Evolutionary conservation across 2,113 vertebrate species (phyloP).

Genomic region (Cisticola juncidis): DNA sequence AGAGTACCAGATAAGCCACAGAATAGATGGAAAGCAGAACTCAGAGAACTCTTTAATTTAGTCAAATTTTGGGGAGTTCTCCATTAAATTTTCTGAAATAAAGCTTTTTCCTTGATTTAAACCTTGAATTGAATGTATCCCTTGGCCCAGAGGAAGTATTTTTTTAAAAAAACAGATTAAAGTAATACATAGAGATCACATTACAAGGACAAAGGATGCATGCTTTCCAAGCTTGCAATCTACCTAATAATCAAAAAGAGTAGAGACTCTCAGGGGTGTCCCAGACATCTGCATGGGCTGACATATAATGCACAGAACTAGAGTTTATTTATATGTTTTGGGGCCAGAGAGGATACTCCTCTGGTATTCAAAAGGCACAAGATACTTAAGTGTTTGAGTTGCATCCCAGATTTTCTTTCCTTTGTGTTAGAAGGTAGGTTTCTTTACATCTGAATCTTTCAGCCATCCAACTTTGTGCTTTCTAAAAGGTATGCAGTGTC

Average conservation of each 20-base stretch:
- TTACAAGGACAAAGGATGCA: neutral
- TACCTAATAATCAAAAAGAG: neutral
- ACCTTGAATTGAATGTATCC: neutral
- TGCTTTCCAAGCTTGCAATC: neutral
- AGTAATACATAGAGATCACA: neutral
- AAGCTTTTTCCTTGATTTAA: neutral
- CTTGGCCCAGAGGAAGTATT: neutral
- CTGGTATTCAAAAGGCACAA: neutral
- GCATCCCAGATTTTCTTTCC: neutral
- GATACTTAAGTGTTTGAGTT: neutral
- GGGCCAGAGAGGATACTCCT: neutral
- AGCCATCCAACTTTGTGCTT: neutral
- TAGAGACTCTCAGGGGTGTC: neutral
- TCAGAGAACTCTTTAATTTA: neutral
- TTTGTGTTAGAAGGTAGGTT: neutral
- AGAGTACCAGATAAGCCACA: neutral
- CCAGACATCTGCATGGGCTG: neutral
- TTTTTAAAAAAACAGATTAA: neutral
- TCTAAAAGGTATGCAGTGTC: neutral
- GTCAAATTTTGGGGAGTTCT: neutral
- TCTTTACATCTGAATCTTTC: neutral
- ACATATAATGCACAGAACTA: neutral
- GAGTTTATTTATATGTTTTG: neutral
- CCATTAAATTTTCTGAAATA: neutral
- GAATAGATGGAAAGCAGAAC: neutral